Conservation (phyloP, 2,888 invertebrate species). For the Bellardia pandia region DNA sequence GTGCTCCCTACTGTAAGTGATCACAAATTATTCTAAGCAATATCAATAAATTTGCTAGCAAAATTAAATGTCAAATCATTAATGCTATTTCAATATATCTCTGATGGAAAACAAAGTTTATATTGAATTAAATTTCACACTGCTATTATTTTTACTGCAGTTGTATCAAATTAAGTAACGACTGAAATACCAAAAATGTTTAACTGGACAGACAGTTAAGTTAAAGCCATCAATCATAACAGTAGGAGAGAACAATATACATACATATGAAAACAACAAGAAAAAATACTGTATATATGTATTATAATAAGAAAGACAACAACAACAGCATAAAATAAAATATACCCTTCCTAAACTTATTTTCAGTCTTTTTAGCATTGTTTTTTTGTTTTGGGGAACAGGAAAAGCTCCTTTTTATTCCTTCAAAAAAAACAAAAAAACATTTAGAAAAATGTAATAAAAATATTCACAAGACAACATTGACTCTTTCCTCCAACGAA, state of each 20-base stretch:
- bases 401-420: slow-evolving; percentile 45
- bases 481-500: background rate
- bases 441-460: slow-evolving; percentile 33
- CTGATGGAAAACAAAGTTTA: too few species aligned
- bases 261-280: background rate
- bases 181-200: slow-evolving; percentile 55
- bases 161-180: slow-evolving; percentile 27
- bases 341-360: slow-evolving; percentile 45
- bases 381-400: background rate
- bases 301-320: slow-evolving; percentile 46
- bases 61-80: too few species aligned
- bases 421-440: slow-evolving; percentile 8
- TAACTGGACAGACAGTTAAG: slow-evolving; percentile 73
- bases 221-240: slow-evolving; percentile 75
- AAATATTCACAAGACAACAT: slow-evolving; percentile 37
- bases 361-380: background rate
- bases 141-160: background rate
- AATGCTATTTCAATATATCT: too few species aligned
- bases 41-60: too few species aligned
- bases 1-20: too few species aligned
- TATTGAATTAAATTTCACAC: background rate
- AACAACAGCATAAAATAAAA: slow-evolving; percentile 25
- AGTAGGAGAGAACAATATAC: slow-evolving; percentile 16
- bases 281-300: slow-evolving; percentile 6
- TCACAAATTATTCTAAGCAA: too few species aligned